phyloP scores from a whole-genome alignment of 2,888 invertebrate genomes.

The Pycnomerus fuliginosus region DNA sequence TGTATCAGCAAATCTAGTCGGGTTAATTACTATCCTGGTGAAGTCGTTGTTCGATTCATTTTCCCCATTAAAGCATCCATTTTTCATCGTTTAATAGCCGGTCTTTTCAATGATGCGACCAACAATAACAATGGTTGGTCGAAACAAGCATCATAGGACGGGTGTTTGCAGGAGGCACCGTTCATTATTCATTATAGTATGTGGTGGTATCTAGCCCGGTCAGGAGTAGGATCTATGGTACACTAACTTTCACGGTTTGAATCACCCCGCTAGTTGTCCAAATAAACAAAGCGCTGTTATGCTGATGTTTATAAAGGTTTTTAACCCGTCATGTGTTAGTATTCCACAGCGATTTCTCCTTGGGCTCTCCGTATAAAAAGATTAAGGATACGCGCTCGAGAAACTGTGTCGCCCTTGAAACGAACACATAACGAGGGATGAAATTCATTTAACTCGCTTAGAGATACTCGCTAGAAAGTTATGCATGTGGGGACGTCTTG shows the following conservation, averaged over 20 bases:
- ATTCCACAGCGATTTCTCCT: constrained; percentile 8
- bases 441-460: constrained; percentile 6
- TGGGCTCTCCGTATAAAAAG: not conserved
- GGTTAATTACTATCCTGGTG: no score
- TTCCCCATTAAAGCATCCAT: constrained; percentile 5
- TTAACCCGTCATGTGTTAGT: constrained; percentile 4
- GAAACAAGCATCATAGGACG: no score
- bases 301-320: constrained; percentile 1
- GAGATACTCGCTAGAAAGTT: constrained; percentile 4
- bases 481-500: constrained; percentile 9
- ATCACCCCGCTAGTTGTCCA: constrained; percentile 26
- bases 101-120: constrained; percentile 6
- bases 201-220: no score
- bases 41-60: no score
- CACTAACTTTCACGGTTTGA: constrained; percentile 34
- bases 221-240: constrained; percentile 35
- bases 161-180: no score
- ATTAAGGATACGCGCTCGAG: constrained; percentile 7
- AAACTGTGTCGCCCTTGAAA: constrained; percentile 7
- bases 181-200: no score
- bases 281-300: constrained; percentile 25
- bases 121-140: constrained; percentile 7
- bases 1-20: no score
- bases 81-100: constrained; percentile 8
- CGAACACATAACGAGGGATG: constrained; percentile 6